Base-by-base conservation (phyloP, 2,113 vertebrate genomes). In the Pandion haliaetus region DNA sequence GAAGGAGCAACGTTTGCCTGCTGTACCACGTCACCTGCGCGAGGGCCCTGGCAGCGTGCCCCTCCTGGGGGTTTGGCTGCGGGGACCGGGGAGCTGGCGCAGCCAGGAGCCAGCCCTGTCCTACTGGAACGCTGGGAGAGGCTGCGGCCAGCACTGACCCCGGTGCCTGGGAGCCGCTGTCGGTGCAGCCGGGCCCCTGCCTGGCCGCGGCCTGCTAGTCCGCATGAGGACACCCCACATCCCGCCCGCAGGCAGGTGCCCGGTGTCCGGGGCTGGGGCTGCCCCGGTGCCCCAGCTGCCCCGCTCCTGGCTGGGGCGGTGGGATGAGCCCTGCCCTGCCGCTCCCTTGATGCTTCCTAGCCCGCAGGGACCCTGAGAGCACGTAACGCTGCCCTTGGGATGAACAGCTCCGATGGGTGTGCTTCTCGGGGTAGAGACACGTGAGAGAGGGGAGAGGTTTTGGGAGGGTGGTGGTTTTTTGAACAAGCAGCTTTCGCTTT, bases 101-200 rank as follows among this genome's bases (percentile, higher is more conserved):
- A 40, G 28, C 34, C 31, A 26, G 63, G 31, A 81, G 26, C 20
- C 20, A 47, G 1, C 7, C 15, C 5, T 1, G 1, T 57, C 28
- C 50, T 6, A 3, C 23, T 2, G 1, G 36, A 18, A 10, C 0
- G 0, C 31, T 34, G 29, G 29, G 12, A 42, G 47, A 62, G 65
- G 52, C 36, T 77, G 8, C 2, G 11, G 31, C 12, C 58, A 45
- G 72, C 38, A 4, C 62, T 34, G 54, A 36, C 26, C 17, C 6
- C 4, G 6, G 8, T 20, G 19, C 44, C 44, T 17, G 28, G 14
- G 13, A 85, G 25, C 47, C 2, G 5, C 20, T 49, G 74, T 47
- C 2, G 8, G 4, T 29, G 40, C 44, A 69, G 28, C 28, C 7
- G 0, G 10, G 10, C 36, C 36, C 18, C 12, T 29, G 14, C 38